phyloP scores from a whole-genome alignment of 2,797 vertebrate species.

The Pteropus rufus region DNA sequence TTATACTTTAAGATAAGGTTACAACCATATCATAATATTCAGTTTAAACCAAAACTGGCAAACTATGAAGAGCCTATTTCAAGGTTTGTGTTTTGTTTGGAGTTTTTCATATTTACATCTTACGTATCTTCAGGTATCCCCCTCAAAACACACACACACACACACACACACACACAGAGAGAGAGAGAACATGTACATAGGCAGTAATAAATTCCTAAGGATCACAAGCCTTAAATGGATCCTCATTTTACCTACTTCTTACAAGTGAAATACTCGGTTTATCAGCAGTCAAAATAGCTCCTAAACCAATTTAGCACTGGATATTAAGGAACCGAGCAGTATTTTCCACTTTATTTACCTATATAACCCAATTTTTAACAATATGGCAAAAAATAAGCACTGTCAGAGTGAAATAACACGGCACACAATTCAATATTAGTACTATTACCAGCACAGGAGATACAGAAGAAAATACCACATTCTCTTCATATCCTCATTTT shows the following conservation, averaged over 20 bases:
- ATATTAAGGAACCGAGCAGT: not conserved
- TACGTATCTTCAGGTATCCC: not conserved
- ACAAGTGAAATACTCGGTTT: not conserved
- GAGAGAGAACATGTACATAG: not conserved
- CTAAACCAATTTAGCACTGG: constrained; percentile 1
- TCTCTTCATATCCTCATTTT: not conserved
- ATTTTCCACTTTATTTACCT: not conserved
- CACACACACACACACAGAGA: not conserved
- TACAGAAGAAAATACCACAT: not conserved
- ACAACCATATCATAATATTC: not conserved
- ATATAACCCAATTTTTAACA: not conserved
- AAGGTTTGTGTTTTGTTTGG: not conserved
- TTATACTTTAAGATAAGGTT: constrained; percentile 26
- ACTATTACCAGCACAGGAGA: not conserved
- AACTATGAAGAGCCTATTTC: constrained; percentile 15
- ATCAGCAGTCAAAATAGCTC: not conserved
- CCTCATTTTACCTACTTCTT: not conserved
- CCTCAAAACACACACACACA: not conserved
- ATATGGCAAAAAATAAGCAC: not conserved
- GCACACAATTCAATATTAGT: not conserved
- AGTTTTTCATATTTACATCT: constrained; percentile 4
- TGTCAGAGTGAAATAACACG: not conserved
- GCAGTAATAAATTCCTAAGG: not conserved
- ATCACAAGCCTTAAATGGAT: not conserved
- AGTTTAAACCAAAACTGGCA: not conserved